Base-by-base conservation (phyloP, 1,140 invertebrate genomes). In the Drosophila arizonae region DNA sequence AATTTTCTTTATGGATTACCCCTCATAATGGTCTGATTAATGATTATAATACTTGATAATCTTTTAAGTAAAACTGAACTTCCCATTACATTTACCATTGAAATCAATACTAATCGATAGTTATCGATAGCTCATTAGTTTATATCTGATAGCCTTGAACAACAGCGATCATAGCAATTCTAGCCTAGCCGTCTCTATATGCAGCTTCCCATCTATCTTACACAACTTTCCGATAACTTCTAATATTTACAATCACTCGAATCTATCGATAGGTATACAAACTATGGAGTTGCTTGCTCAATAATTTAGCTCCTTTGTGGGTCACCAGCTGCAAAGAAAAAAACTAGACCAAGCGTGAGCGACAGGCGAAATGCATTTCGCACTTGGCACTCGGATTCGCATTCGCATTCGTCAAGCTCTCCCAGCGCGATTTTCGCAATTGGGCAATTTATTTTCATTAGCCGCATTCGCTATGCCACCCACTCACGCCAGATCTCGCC, bases 391-490 rank as follows among this genome's bases (percentile, higher is more conserved):
- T 56, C 8, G 33, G 17, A 17, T 54, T 54, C 15, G 57, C 60
- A 15, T 28, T 63, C 48, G 21, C 33, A 41, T 55, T 55, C 62
- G 36, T 55, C n/a, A 64, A 64, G 36, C 57, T 55, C 36, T 30
- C 15, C 50, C 51, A 17, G 26, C 51, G 6, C 30, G 15, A 46
- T 13, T 10, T 56, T 56, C 21, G 26, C 15, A 61, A 60, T 45
- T 39, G 26, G 26, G 33, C 65, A 61, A 60, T 68, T 68, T 61
- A 36, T 68, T 50, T 68, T 61, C 48, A 60, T 68, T 68, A 52
- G 45, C 36, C 56, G 45, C 48, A 68, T 51, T 46, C 45, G 43
- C 15, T 5, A n/a, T 28, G 57, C 43, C 57, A 48, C 57, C 57
- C 57, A 60, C 57, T 30, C 54, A 41, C 55, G 33, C 54, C 51